phyloP scores from a whole-genome alignment of 2,113 vertebrate genomes.

The human region GRCh38 chr9:4828501-4829000 shows the following conservation, averaged over 20 bases:
- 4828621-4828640: background rate
- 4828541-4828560: background rate
- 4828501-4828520: background rate
- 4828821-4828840: background rate
- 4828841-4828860: background rate
- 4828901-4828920: background rate
- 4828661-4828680: background rate
- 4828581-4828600: conserved; percentile 23
- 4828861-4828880: background rate
- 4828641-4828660: background rate
- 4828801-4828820: background rate
- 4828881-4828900: background rate
- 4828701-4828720: background rate
- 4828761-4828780: background rate
- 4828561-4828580: background rate
- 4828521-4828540: conserved; percentile 43
- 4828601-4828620: background rate
- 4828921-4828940: background rate
- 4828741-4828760: background rate
- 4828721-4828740: background rate
- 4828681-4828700: background rate
- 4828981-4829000: background rate
- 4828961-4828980: background rate
- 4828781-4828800: background rate
- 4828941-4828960: background rate